Evolutionary conservation across 2,113 vertebrate species (phyloP), one percentile per base, ranked within the genome.

Genomic region (Ondatra zibethicus): DNA sequence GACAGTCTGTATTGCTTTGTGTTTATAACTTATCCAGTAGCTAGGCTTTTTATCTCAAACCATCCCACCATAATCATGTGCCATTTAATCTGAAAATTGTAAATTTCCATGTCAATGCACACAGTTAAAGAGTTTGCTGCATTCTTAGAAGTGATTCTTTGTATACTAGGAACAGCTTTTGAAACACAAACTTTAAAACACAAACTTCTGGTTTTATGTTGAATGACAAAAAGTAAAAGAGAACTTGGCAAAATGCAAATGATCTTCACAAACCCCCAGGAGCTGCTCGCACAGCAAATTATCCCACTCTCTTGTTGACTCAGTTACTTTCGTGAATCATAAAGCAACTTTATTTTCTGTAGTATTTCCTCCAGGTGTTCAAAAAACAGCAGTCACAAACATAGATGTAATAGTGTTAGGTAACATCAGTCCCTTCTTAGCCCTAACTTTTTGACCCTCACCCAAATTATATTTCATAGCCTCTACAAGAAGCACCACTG

Each of bases 191-290:
- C 39, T 94, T 58, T 68, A 84, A 91, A 88, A 52, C 39, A 42
- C 65, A 9, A 92, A 86, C 45, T 16, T 45, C 36, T 14, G 84
- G 68, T 92, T 94, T 88, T 94, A 77, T 80, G 25, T 31, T 88
- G 39, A 94, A 89, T 94, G 92, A 66, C 86, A 90, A 77, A 89
- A 92, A 65, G 39, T 1, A 92, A 94, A 86, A 92, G 33, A 82
- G 45, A 94, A 89, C 68, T 94, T 94, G 58, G 27, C 13, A 29
- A 19, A 55, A 73, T 94, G 94, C 55, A 91, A 87, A 93, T 68
- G 85, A 19, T 82, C 39, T 88, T 90, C 95, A 76, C n/a, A 75
- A 82, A 68, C 29, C 77, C 55, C 72, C n/a, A 84, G 23, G 33
- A 88, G 55, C 17, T 68, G 33, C 55, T 61, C 33, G 12, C 23